These are phyloP conservation scores for Pterois miles DNA, from an alignment of 2,797 vertebrate genomes.

Conservation along the genomic window DNA sequence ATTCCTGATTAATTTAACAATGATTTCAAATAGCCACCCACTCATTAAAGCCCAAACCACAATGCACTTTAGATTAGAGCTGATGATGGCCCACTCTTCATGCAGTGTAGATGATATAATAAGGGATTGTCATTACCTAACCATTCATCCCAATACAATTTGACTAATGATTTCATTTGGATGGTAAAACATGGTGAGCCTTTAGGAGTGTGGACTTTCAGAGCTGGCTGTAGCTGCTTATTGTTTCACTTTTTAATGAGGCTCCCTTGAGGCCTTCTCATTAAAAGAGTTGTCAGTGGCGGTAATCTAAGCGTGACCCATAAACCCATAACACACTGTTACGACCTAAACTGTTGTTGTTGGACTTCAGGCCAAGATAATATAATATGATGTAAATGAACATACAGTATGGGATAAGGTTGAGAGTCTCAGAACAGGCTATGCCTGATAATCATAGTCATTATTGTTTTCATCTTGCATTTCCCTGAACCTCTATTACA, in stretches of 20 bases:
- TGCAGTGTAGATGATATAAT: neutral
- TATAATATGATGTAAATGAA: constrained; percentile 22
- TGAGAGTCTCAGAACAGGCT: neutral
- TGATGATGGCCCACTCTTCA: neutral
- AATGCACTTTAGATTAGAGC: neutral
- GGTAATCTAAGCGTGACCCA: constrained; percentile 40
- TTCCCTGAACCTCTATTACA: constrained; percentile 38
- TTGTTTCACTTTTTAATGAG: constrained; percentile 51
- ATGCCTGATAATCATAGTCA: constrained; percentile 14
- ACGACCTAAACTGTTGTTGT: constrained; percentile 30
- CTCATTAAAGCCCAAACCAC: constrained; percentile 6
- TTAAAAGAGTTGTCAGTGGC: constrained; percentile 53
- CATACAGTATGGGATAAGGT: neutral
- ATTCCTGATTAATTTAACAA: neutral
- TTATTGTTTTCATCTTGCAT: constrained; percentile 29
- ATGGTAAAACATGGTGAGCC: constrained; percentile 24
- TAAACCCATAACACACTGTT: constrained; percentile 36
- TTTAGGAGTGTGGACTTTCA: constrained; percentile 13
- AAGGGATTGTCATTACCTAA: constrained; percentile 24
- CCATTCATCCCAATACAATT: constrained; percentile 14
- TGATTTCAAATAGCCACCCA: neutral
- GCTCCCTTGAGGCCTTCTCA: constrained; percentile 39
- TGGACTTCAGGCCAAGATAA: constrained; percentile 30
- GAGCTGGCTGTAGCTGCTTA: constrained; percentile 31
- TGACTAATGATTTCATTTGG: constrained; percentile 44